Conservation (phyloP, 2,113 vertebrate species). For the Antennarius striatus region DNA sequence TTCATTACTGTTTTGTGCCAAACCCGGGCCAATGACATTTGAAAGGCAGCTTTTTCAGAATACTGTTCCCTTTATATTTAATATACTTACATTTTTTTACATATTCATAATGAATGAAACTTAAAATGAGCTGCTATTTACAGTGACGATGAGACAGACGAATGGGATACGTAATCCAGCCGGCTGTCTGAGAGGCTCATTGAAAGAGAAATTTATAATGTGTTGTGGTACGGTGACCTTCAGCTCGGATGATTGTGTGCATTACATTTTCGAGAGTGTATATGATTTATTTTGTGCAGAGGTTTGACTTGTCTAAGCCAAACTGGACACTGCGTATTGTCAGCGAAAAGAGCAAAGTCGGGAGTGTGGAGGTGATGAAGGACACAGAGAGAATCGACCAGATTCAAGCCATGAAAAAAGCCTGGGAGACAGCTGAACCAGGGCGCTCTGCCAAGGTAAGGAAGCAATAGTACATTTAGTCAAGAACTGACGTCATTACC, state of each 20-base stretch:
- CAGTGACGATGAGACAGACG: slow-evolving; percentile 10
- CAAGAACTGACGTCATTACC: background rate
- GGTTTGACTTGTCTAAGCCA: slow-evolving; percentile 75
- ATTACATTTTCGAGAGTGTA: background rate
- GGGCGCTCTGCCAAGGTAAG: slow-evolving; percentile 87
- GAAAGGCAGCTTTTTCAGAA: slow-evolving; percentile 31
- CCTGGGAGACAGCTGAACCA: slow-evolving; percentile 88
- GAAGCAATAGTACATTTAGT: background rate
- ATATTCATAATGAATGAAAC: slow-evolving; percentile 9
- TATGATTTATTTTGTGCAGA: slow-evolving; percentile 44
- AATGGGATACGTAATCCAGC: slow-evolving; percentile 8
- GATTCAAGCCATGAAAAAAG: slow-evolving; percentile 87
- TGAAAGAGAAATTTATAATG: too few relatives aligned
- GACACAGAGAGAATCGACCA: slow-evolving; percentile 85
- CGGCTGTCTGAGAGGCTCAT: background rate
- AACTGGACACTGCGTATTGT: slow-evolving; percentile 85
- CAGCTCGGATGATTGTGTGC: slow-evolving; percentile 16
- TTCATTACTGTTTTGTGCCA: background rate
- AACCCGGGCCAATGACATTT: slow-evolving; percentile 25
- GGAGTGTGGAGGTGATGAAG: slow-evolving; percentile 80
- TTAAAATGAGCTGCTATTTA: slow-evolving; percentile 25
- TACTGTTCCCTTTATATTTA: too few relatives aligned
- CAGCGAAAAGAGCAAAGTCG: slow-evolving; percentile 77
- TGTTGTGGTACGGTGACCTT: slow-evolving; percentile 25
- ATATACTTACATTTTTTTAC: too few relatives aligned